phyloP scores from a whole-genome alignment of 2,888 invertebrate species.

The Pilophorus perplexus region DNA sequence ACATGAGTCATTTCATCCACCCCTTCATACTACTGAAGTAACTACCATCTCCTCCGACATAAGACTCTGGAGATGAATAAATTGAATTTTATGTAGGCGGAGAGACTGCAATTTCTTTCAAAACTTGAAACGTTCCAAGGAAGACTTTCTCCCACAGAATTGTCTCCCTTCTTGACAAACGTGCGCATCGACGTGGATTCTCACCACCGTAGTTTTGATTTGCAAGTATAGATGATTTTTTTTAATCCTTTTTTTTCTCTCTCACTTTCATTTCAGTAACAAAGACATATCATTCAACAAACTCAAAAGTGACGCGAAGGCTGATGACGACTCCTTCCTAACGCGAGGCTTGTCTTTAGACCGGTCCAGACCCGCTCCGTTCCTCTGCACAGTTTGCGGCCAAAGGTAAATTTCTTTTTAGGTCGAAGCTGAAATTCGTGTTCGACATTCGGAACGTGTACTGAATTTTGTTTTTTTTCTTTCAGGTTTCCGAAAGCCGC shows the following conservation, averaged over 20 bases:
- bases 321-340: slow-evolving; percentile 29
- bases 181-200: too few species aligned
- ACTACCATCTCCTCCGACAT: too few species aligned
- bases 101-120: too few species aligned
- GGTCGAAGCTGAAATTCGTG: not conserved
- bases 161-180: not conserved
- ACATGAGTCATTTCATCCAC: too few species aligned
- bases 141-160: not conserved
- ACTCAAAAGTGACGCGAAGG: slow-evolving; percentile 8
- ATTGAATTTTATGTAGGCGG: too few species aligned
- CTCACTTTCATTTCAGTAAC: not conserved
- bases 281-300: slow-evolving; percentile 37
- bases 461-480: slow-evolving; percentile 1
- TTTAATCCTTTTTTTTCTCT: not conserved
- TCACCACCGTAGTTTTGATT: too few species aligned
- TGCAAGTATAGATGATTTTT: not conserved
- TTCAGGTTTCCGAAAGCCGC: slow-evolving; percentile 39
- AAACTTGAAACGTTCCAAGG: too few species aligned
- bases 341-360: not conserved
- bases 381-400: slow-evolving; percentile 39
- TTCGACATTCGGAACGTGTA: not conserved
- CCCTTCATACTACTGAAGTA: too few species aligned
- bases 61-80: too few species aligned
- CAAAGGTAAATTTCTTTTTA: slow-evolving; percentile 37
- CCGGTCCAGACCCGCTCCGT: slow-evolving; percentile 33